Evolutionary conservation across 2,888 invertebrate genomes (phyloP).

Genomic region (Sceliomorpha sp.): DNA sequence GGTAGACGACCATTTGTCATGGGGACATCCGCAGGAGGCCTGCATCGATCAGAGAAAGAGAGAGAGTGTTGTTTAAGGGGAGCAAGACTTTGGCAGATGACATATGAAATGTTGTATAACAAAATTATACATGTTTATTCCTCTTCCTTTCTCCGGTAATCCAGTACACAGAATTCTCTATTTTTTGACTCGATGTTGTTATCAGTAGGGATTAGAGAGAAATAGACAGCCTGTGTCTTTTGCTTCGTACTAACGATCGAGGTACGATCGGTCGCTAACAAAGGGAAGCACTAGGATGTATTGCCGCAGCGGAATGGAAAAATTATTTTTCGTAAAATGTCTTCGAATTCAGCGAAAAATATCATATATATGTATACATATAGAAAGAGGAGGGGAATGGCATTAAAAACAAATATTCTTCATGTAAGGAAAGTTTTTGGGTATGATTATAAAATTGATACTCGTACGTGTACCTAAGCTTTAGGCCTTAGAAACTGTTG

Average conservation of each 20-base stretch:
- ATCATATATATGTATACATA: background rate
- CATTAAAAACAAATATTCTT: conserved; percentile 2
- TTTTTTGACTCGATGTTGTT: conserved; percentile 66
- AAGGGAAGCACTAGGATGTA: conserved; percentile 5
- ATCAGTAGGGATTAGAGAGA: conserved; percentile 5
- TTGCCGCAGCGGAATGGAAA: background rate
- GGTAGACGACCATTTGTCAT: conserved; percentile 4
- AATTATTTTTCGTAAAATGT: conserved; percentile 17
- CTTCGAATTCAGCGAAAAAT: conserved; percentile 10
- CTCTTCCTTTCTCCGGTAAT: conserved; percentile 17
- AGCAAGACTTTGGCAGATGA: conserved; percentile 25
- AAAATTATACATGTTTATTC: conserved; percentile 7
- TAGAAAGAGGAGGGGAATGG: conserved; percentile 6
- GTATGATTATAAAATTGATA: conserved; percentile 8
- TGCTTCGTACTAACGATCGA: conserved; percentile 5
- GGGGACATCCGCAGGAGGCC: too few relatives aligned
- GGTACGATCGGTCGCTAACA: conserved; percentile 7
- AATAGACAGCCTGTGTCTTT: conserved; percentile 34
- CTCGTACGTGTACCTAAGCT: conserved; percentile 66
- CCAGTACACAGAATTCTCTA: conserved; percentile 56
- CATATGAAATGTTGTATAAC: background rate
- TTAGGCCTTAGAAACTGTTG: conserved; percentile 74
- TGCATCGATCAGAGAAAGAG: conserved; percentile 17
- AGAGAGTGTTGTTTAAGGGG: conserved; percentile 20
- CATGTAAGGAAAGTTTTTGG: conserved; percentile 21